Percentiles rank a stretch among this genome's conserved stretches.
Evolutionary conservation across 2,888 invertebrate species (phyloP).

Genomic region (Sminthurides aquaticus): DNA sequence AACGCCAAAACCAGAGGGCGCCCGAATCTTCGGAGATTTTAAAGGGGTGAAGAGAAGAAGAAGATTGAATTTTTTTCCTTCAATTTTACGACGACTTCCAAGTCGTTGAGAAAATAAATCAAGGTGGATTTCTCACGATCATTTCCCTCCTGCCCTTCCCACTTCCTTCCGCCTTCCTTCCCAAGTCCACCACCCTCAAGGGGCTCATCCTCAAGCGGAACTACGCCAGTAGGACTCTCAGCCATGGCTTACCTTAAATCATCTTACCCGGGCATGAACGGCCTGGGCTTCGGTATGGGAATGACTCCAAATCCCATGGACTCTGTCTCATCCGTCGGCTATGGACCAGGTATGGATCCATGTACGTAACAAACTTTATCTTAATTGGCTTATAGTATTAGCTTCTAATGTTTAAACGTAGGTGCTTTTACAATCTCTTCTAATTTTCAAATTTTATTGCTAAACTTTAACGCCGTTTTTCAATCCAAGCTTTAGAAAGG

Average conservation of each 20-base stretch:
- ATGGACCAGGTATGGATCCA: constrained; percentile 32
- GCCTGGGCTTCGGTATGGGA: constrained; percentile 42
- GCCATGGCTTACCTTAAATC: constrained; percentile 44
- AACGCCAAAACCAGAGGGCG: no score
- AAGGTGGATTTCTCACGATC: constrained; percentile 44
- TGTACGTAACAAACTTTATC: no score
- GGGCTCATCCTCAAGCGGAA: constrained; percentile 43
- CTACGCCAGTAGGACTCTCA: constrained; percentile 41
- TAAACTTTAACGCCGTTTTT: no score
- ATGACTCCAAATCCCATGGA: constrained; percentile 42
- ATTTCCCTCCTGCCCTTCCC: constrained; percentile 44
- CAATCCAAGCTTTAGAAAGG: no score
- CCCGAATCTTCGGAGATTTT: no score
- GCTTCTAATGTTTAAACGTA: no score
- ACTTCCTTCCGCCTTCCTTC: constrained; percentile 44
- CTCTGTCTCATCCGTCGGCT: constrained; percentile 38
- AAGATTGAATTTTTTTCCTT: no score
- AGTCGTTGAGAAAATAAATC: constrained; percentile 15
- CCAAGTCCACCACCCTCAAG: constrained; percentile 44
- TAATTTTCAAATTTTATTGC: no score
- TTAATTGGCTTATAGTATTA: no score
- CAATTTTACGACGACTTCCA: background rate
- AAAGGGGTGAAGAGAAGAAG: no score
- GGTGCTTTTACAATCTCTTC: no score
- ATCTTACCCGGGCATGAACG: constrained; percentile 42